Base-by-base conservation (phyloP, 2,888 invertebrate genomes). In the Dasysyrphus tricinctus region DNA sequence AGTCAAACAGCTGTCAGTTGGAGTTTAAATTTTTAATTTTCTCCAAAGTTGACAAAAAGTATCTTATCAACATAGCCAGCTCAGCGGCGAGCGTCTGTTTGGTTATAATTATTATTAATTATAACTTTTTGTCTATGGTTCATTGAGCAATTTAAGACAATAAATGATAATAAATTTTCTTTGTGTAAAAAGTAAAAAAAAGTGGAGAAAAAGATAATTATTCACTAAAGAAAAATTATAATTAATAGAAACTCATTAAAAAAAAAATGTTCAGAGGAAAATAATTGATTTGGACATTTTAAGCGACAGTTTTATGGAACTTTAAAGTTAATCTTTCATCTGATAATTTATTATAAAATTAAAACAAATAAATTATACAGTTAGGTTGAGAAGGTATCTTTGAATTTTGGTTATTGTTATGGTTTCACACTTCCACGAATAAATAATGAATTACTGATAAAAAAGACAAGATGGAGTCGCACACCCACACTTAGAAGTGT, bases 1-100 rank as follows among this genome's bases (percentile, higher is more conserved):
- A 63, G n/a, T 29, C 42, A 42, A 63, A n/a, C 44, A 44, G 63
- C 63, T 63, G 63, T 63, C 63, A 63, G n/a, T 29, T 29, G 42
- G n/a, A 63, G 42, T 63, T 63, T 9, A 4, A 44, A 63, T 29
- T 44, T 63, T 44, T 32, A 44, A 24, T 24, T 24, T 24, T 42
- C 44, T 63, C n/a, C 14, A 63, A 44, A 29, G n/a, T 44, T 63
- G 39, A 39, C 29, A 34, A 44, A 44, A 54, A 44, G 29, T n/a
- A 42, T 61, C 29, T 8, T 14, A 29, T 44, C 42, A n/a, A 29
- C 11, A 11, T 24, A 3, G 24, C 24, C 5, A 7, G n/a, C n/a
- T n/a, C n/a, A n/a, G n/a, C 5, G 3, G 24, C 7, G 16, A 8
- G 12, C 24, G 24, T 14, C 14, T 19, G 9, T 39, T 1, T 44